Conservation (phyloP, 2,888 invertebrate species). For the Suillia variegata region DNA sequence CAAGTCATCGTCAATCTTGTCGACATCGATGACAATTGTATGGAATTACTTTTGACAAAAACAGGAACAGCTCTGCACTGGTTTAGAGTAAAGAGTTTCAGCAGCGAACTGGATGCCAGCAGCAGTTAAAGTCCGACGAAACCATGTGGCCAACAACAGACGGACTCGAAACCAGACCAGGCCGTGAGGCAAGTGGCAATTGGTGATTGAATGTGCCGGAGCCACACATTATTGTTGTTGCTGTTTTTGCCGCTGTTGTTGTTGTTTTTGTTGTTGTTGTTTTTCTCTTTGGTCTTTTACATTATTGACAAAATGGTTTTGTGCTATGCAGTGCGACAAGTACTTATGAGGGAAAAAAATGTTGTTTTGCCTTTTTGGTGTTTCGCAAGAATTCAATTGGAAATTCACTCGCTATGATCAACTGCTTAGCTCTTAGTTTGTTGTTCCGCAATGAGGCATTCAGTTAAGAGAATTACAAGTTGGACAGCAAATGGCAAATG, state of each 20-base stretch:
- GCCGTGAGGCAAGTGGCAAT: slow-evolving; percentile 10
- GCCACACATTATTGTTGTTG: slow-evolving; percentile 3
- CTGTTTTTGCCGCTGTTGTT: neutral
- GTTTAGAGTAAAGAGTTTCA: neutral
- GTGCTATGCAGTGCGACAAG: neutral
- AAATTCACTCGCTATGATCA: neutral
- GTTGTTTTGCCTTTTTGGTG: slow-evolving; percentile 12
- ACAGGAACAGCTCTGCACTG: no score
- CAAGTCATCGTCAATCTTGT: neutral
- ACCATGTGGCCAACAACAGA: neutral
- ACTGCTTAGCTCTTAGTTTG: no score
- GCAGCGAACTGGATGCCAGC: neutral
- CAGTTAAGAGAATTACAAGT: no score
- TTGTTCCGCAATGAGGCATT: no score
- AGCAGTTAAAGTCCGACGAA: neutral
- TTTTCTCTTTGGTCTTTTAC: no score
- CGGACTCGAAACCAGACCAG: neutral
- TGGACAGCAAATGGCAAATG: no score
- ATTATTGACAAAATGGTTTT: neutral
- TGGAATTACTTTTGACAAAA: neutral
- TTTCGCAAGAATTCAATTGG: neutral
- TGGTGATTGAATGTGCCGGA: slow-evolving; percentile 13
- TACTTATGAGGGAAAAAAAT: neutral
- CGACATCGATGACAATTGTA: neutral
- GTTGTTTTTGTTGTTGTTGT: neutral